These are phyloP conservation scores for Lucilia sericata DNA, from an alignment of 1,140 invertebrate species.

Conservation along the genomic window DNA sequence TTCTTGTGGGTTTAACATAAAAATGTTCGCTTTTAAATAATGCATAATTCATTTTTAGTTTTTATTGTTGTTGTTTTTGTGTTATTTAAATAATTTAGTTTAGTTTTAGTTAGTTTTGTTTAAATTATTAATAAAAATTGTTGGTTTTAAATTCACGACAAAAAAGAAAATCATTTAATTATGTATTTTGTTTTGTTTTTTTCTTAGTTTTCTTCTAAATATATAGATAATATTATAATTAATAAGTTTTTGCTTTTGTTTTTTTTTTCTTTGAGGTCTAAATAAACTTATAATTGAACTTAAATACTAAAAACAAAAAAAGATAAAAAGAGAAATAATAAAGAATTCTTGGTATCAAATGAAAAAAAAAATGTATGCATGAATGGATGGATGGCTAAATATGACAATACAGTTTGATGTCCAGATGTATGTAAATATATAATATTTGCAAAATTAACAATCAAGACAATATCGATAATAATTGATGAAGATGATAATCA, in stretches of 20 bases:
- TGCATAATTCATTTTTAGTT: neutral
- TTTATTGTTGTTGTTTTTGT: no score
- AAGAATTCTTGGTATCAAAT: no score
- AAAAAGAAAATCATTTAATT: neutral
- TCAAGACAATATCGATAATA: conserved; percentile 12
- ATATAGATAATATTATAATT: neutral
- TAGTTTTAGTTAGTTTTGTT: conserved; percentile 7
- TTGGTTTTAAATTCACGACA: neutral
- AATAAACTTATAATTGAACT: conserved; percentile 35
- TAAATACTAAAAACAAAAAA: conserved; percentile 4
- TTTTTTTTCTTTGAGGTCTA: conserved; percentile 21
- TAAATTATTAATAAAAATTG: neutral
- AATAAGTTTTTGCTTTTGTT: neutral
- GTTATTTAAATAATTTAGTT: neutral
- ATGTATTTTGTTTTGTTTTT: conserved; percentile 20
- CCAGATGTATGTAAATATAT: conserved; percentile 35
- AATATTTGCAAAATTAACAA: conserved; percentile 36
- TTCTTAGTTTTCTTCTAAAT: neutral
- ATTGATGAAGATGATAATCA: neutral
- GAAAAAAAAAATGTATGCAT: neutral
- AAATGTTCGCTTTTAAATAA: neutral
- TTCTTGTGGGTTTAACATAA: neutral
- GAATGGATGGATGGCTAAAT: neutral
- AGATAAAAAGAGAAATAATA: conserved; percentile 24
- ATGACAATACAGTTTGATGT: neutral